Base-by-base conservation (phyloP, 1,140 invertebrate species). In the Nylanderia fulva region DNA sequence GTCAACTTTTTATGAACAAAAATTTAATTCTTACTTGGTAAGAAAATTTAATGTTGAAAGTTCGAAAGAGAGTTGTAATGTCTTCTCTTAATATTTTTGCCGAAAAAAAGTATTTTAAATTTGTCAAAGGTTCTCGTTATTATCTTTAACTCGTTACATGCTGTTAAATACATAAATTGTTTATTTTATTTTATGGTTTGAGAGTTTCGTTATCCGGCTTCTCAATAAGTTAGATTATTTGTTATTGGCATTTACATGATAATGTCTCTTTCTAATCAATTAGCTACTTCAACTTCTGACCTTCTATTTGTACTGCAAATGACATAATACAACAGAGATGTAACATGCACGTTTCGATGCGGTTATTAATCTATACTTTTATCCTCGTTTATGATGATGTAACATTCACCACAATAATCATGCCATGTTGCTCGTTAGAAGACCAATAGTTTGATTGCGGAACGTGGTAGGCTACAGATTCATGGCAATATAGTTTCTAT, bases 341-440 rank as follows among this genome's bases (percentile, higher is more conserved):
- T 74, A 74, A 80, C 24, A 2, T 15, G 63, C 48, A 42, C 52
- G 24, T 72, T 72, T 72, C 24, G 13, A 69, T 58, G 29, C 33
- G 66, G 39, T 72, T 74, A 74, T 82, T 72, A 60, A 72, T 74
- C 52, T 82, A 42, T 82, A 56, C 6, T 63, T 1, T 72, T 56
- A 82, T 72, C 52, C 66, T 42, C 52, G 36, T 74, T 58, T 82
- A 72, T 42, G 52, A 42, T 82, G 42, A 42, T 36, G 27, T 4
- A 82, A 29, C 11, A 4, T 33, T 69, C 1, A 4, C 15, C 21
- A 29, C 42, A 79, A n/a, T 79, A 79, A 79, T 79, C 27, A 15
- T 54, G 29, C 75, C n/a, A 79, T 54, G n/a, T 68, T 79, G 42
- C 75, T 79, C 61, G 68, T 82, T 82, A 82, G 68, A 72, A 58